phyloP scores from a whole-genome alignment of 2,113 vertebrate genomes.

The Ancistrus triradiatus region DNA sequence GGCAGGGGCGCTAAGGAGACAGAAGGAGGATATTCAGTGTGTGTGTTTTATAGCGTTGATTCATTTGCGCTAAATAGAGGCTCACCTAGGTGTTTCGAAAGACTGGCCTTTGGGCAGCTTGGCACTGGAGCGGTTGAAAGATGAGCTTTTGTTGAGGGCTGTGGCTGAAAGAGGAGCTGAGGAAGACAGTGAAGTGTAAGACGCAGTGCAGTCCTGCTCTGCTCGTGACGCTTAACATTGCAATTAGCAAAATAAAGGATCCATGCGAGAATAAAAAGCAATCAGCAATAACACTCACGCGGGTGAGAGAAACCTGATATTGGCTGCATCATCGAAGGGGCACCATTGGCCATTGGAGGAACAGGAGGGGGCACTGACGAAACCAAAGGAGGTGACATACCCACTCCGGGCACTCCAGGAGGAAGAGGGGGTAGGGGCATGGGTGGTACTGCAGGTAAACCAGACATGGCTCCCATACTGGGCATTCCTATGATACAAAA shows the following conservation, averaged over 20 bases:
- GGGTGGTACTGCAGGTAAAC: constrained; percentile 78
- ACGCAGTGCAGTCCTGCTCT: too few relatives aligned
- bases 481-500: constrained; percentile 82
- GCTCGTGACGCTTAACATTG: neutral
- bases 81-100: constrained; percentile 85
- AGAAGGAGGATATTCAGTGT: neutral
- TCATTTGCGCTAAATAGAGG: neutral
- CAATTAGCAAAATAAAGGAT: neutral
- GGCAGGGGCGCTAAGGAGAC: constrained; percentile 60
- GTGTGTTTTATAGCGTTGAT: neutral
- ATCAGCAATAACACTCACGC: constrained; percentile 62
- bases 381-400: constrained; percentile 89
- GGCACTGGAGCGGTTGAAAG: constrained; percentile 84
- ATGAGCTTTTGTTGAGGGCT: constrained; percentile 88
- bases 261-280: neutral
- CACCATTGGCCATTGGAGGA: constrained; percentile 87
- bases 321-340: constrained; percentile 85
- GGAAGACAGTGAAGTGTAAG: neutral
- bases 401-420: constrained; percentile 75
- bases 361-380: constrained; percentile 81
- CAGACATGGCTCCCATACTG: constrained; percentile 72
- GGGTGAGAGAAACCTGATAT: constrained; percentile 85
- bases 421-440: constrained; percentile 81
- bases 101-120: constrained; percentile 92
- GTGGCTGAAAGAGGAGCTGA: constrained; percentile 61